Evolutionary conservation across 2,113 vertebrate genomes (phyloP), one percentile per base, ranked within the genome.

Genomic region (Electrona antarctica): DNA sequence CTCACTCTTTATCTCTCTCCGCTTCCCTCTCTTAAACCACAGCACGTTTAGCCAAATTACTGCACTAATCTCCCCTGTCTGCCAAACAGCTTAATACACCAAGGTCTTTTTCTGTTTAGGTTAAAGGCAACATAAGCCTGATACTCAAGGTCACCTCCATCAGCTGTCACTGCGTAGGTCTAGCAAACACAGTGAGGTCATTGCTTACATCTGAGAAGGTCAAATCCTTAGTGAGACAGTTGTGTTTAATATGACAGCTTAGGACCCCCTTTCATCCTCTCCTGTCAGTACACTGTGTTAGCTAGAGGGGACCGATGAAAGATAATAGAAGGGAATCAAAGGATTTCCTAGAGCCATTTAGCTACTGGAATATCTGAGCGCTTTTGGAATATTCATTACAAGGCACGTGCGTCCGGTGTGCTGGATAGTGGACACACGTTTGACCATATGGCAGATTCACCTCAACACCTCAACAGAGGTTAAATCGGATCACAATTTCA

Each of bases 321-420:
- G 50, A 67, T 82, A 71, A 84, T 81, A 71, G 57, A 73, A 45
- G 50, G 71, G 67, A 83, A 71, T 85, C 10, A 63, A 77, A 57
- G 67, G 72, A 85, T 85, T 83, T 85, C 76, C 78, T 41, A 8
- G 47, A 29, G 74, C 71, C 60, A 60, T 45, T 61, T 75, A 29
- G 59, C 15, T 60, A 66, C 47, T 71, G 64, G 51, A 8, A 69
- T 60, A 46, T 60, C 13, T 57, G 47, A 59, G 41, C 70, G 79
- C 29, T 59, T 41, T 62, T 49, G 9, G 47, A 41, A 68, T 69
- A 71, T 75, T 80, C 29, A 80, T 77, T 75, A 64, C 67, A 78
- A 3, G 65, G 28, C 60, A 81, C 49, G 9, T 76, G 56, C 55
- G 46, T 70, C 14, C 52, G 2, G 28, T 6, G 33, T 41, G 33